phyloP scores from a whole-genome alignment of 2,797 vertebrate genomes.

The Decapterus maruadsi region DNA sequence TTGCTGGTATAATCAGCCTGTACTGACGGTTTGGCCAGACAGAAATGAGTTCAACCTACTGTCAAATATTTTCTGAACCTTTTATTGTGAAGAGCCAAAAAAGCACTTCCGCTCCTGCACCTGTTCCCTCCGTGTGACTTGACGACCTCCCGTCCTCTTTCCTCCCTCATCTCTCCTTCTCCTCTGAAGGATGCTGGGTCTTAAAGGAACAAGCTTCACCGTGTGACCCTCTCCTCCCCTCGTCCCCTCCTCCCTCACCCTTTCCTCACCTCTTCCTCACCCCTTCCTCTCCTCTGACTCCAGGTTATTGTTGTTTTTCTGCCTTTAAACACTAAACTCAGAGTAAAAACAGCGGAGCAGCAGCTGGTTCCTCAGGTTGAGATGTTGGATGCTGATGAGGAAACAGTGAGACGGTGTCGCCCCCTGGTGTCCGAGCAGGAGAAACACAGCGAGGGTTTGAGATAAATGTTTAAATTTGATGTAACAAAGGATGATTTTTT shows the following conservation, averaged over 20 bases:
- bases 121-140: constrained; percentile 37
- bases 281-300: background rate
- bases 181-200: constrained; percentile 69
- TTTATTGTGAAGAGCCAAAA: constrained; percentile 41
- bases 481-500: background rate
- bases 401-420: background rate
- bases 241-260: no score
- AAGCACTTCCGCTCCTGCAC: constrained; percentile 1
- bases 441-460: constrained; percentile 6
- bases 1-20: background rate
- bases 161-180: constrained; percentile 47
- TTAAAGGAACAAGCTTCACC: constrained; percentile 71
- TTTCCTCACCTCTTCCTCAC: no score
- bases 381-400: constrained; percentile 1
- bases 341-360: accelerated
- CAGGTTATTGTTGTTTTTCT: no score
- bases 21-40: background rate
- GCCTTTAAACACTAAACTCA: background rate
- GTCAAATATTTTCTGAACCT: background rate
- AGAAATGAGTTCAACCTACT: background rate
- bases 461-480: no score
- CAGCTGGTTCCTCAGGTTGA: accelerated
- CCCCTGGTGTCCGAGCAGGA: constrained; percentile 32
- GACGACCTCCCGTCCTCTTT: constrained; percentile 51
- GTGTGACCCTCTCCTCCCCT: background rate